Evolutionary conservation across 2,113 vertebrate species (phyloP).

Genomic region (Azemiops feae): DNA sequence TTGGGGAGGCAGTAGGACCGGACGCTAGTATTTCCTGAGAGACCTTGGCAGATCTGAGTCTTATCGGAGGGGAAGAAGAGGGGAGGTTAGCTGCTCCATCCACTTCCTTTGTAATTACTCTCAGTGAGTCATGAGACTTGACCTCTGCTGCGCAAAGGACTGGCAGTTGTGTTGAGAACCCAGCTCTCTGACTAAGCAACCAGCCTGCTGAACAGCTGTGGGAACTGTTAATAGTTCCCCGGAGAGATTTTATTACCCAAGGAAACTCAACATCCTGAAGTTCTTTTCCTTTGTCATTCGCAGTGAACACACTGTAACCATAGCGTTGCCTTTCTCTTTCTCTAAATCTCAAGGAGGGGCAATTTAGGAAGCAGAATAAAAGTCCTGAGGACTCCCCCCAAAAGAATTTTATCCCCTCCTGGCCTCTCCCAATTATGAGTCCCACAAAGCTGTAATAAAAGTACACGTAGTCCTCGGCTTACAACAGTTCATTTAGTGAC

Average conservation of each 20-base stretch:
- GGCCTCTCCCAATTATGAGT: neutral
- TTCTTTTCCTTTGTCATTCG: too few relatives aligned
- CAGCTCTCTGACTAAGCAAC: neutral
- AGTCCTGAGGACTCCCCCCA: neutral
- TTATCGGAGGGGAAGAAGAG: neutral
- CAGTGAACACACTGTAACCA: neutral
- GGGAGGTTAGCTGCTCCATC: neutral
- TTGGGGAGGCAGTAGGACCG: neutral
- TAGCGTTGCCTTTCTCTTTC: neutral
- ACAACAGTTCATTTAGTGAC: too few relatives aligned
- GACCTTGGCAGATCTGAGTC: neutral
- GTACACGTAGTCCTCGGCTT: neutral
- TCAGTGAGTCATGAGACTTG: neutral
- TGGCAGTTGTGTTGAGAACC: neutral
- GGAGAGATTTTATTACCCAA: neutral
- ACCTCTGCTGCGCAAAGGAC: neutral
- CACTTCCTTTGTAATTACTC: conserved; percentile 4
- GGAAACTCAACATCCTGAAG: neutral
- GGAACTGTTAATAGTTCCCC: neutral
- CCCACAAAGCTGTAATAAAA: neutral
- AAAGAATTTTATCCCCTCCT: neutral
- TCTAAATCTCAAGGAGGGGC: neutral
- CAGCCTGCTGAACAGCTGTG: neutral
- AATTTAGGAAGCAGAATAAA: neutral
- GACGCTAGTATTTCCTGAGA: neutral